These are phyloP conservation scores for Mermis nigrescens DNA, from an alignment of 2,888 invertebrate genomes.

Conservation along the genomic window DNA sequence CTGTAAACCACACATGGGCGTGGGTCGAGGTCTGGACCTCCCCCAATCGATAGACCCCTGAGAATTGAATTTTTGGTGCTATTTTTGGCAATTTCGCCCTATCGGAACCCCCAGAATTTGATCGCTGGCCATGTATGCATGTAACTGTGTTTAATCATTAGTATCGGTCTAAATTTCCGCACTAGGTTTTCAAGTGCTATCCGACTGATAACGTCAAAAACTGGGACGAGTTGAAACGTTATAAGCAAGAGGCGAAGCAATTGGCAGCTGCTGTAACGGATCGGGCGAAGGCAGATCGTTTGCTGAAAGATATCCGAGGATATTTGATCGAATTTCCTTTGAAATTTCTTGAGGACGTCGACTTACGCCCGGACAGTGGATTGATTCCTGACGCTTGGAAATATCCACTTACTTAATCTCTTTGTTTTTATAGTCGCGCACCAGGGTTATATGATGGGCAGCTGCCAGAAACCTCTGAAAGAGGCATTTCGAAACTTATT, in stretches of 20 bases:
- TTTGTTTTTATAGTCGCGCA: no score
- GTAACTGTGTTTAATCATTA: no score
- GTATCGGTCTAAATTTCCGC: not conserved
- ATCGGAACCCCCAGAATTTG: no score
- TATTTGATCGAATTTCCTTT: not conserved
- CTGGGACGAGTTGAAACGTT: constrained; percentile 47
- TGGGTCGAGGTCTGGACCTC: no score
- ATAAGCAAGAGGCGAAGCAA: not conserved
- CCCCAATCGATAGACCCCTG: no score
- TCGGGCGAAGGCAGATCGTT: not conserved
- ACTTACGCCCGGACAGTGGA: not conserved
- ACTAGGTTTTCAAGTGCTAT: constrained; percentile 43
- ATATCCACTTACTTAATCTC: not conserved
- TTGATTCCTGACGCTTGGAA: not conserved
- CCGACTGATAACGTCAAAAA: constrained; percentile 62
- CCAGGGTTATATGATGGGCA: no score
- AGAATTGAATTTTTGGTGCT: no score
- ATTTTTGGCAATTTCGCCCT: no score
- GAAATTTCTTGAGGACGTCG: not conserved
- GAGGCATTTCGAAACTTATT: no score
- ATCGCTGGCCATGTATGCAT: no score
- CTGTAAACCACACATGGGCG: no score
- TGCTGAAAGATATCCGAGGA: not conserved
- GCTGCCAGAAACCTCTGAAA: no score
- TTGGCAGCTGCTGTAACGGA: not conserved